Percentiles rank a stretch among this genome's conserved stretches.
Evolutionary conservation across 2,888 invertebrate genomes (phyloP).

Genomic region (Catotricha subobsoleta): DNA sequence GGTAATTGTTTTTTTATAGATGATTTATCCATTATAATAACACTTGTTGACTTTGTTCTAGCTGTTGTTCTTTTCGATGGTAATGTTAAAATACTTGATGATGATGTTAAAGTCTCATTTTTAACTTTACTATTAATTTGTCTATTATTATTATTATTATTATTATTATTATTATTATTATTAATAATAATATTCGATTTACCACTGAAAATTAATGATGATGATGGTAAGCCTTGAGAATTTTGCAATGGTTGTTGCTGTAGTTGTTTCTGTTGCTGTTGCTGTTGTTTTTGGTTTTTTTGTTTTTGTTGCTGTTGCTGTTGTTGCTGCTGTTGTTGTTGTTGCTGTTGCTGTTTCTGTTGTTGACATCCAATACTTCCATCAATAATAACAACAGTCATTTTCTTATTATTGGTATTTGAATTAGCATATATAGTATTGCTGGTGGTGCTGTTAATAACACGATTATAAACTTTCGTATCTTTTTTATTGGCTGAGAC

Average conservation of each 20-base stretch:
- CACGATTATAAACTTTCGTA: too few relatives aligned
- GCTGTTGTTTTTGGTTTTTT: background rate
- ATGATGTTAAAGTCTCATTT: too few relatives aligned
- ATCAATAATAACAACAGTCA: too few relatives aligned
- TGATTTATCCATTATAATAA: slow-evolving; percentile 1
- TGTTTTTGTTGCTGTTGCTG: background rate
- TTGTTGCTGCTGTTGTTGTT: background rate
- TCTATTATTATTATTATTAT: background rate
- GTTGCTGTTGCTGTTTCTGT: background rate
- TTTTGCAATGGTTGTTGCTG: background rate
- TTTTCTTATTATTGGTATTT: too few relatives aligned
- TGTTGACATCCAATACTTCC: too few relatives aligned
- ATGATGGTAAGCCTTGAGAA: background rate
- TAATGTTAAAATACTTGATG: too few relatives aligned
- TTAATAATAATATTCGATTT: too few relatives aligned
- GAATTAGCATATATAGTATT: background rate
- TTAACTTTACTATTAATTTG: background rate
- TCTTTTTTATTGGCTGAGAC: too few relatives aligned
- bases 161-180: background rate
- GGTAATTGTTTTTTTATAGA: too few relatives aligned
- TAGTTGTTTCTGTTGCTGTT: background rate
- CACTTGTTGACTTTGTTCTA: background rate
- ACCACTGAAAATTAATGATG: background rate
- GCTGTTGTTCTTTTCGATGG: background rate
- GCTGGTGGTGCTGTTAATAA: background rate